These are phyloP conservation scores for Lepidurus couesii DNA, from an alignment of 1,140 invertebrate species.

Conservation along the genomic window DNA sequence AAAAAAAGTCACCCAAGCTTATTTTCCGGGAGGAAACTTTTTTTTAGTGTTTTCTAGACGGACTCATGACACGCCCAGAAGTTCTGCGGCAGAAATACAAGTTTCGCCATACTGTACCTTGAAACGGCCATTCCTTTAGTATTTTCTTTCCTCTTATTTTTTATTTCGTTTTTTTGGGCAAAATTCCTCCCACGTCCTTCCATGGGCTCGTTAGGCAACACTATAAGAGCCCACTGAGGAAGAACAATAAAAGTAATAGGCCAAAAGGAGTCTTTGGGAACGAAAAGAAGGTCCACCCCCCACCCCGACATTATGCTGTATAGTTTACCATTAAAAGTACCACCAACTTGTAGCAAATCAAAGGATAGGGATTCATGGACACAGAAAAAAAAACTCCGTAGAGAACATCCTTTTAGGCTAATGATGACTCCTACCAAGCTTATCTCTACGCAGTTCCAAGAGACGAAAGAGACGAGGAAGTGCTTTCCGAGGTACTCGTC, in stretches of 20 bases:
- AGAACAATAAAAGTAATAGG: slow-evolving; percentile 10
- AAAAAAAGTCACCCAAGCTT: no score
- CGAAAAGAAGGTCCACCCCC: not conserved
- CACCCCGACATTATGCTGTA: not conserved
- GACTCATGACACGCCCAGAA: no score
- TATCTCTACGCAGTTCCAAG: not conserved
- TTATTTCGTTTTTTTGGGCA: not conserved
- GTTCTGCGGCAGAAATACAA: not conserved
- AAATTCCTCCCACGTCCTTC: not conserved
- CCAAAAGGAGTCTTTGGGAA: not conserved
- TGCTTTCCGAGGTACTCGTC: not conserved
- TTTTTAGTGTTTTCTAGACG: no score
- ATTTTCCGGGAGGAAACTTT: no score
- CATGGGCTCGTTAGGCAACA: not conserved
- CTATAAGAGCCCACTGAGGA: not conserved
- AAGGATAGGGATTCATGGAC: not conserved
- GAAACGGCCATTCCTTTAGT: not conserved
- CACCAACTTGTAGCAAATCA: not conserved
- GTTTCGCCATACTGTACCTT: not conserved
- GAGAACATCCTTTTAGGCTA: not conserved
- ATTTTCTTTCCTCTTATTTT: not conserved
- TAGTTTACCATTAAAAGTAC: no score
- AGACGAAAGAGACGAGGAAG: not conserved
- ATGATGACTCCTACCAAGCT: slow-evolving; percentile 1
- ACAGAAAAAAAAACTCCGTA: not conserved